Evolutionary conservation across 2,888 invertebrate genomes (phyloP).

Genomic region (Nesidiocoris tenuis): DNA sequence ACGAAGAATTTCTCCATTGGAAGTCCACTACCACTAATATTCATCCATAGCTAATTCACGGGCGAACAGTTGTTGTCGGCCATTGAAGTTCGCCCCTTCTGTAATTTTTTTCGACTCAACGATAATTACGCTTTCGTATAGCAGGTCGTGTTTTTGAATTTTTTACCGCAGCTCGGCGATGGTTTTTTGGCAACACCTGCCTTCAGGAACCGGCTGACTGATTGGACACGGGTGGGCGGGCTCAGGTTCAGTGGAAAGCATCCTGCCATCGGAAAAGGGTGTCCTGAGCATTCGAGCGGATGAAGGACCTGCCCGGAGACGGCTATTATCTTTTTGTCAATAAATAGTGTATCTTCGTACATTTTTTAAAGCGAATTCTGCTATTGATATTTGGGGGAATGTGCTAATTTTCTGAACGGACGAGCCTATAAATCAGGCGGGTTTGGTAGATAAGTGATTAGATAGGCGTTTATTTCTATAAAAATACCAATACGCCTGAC

Average conservation of each 20-base stretch:
- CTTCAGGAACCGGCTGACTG: constrained; percentile 7
- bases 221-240: constrained; percentile 18
- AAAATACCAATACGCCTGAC: no score
- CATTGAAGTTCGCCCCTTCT: background rate
- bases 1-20: no score
- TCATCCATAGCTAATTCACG: background rate
- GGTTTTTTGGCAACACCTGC: constrained; percentile 17
- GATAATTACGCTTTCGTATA: background rate
- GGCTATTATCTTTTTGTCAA: no score
- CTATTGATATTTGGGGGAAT: no score
- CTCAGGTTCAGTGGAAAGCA: background rate
- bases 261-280: background rate
- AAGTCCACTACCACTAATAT: no score
- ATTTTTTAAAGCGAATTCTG: no score
- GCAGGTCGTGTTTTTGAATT: background rate
- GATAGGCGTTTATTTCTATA: no score
- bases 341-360: no score
- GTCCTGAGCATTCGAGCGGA: background rate
- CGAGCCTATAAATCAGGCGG: no score
- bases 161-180: background rate
- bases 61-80: background rate
- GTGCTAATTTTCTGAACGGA: no score
- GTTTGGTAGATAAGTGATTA: no score
- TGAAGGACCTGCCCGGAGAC: no score
- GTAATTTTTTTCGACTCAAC: background rate